Evolutionary conservation across 2,797 vertebrate genomes (phyloP), one percentile per base, ranked within the genome.

Genomic region (Lutjanus campechanus): DNA sequence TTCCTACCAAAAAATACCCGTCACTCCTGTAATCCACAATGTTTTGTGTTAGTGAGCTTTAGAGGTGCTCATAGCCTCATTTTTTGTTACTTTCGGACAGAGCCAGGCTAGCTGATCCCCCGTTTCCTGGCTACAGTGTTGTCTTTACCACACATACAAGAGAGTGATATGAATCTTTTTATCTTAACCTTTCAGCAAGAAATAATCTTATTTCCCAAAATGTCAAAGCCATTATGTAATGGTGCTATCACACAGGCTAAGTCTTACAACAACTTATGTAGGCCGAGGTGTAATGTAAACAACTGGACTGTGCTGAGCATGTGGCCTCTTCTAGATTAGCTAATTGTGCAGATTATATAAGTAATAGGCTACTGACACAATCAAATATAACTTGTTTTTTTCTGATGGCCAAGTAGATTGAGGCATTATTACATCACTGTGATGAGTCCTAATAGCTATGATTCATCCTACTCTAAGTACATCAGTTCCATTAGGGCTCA

Each of bases 401-500:
- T 22, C 2, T 11, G 4, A 41, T 43, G 29, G 25, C 47, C 22
- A 50, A 19, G 29, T 44, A 58, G 16, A 20, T 65, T 44, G 13
- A 74, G 17, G 41, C 22, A 40, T 67, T 54, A 20, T 61, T 62
- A 2, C 44, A 66, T 49, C 40, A 25, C 15, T 54, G 11, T 20
- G 49, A 29, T 51, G 9, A 12, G 41, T 12, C 13, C 5, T 55
- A n/a, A 44, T 10, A 56, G 36, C 22, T 58, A 40, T 69, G 19
- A 61, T 49, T 68, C 44, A 59, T n/a, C 53, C 12, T 62, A 12
- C 29, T 69, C 22, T 17, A 36, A 80, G 8, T 56, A 62, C 64
- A 29, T n/a, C 19, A 50, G 19, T 62, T 25, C 25, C 55, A 41
- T 79, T 71, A 79, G 19, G 2, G 19, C 44, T 79, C 44, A 63